Percentiles rank a stretch among this genome's conserved stretches.
phyloP scores from a whole-genome alignment of 2,113 vertebrate species.

The Arothron firmamentum region DNA sequence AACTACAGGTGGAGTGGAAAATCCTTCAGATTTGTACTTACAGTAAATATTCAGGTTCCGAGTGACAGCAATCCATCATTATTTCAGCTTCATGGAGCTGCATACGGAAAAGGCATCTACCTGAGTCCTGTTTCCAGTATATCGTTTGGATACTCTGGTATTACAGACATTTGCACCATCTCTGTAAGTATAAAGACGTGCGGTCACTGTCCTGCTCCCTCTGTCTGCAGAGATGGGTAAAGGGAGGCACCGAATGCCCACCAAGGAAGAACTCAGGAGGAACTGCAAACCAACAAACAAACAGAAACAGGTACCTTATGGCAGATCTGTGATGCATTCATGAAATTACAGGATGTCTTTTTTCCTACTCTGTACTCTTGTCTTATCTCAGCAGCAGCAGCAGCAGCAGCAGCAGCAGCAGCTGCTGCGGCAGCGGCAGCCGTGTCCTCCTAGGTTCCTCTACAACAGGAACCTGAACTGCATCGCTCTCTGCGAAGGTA shows the following conservation, averaged over 20 bases:
- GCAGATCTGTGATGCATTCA: not conserved
- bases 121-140: constrained; percentile 97
- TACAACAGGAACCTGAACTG: constrained; percentile 94
- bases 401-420: too few relatives aligned
- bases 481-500: constrained; percentile 96
- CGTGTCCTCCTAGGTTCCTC: constrained; percentile 85
- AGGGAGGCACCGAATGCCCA: constrained; percentile 90
- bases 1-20: constrained; percentile 82
- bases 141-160: constrained; percentile 99
- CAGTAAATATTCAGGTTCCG: not conserved
- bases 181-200: not conserved
- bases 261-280: constrained; percentile 89
- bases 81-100: constrained; percentile 91
- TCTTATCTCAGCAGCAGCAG: constrained; percentile 75
- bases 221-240: constrained; percentile 88
- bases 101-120: constrained; percentile 98
- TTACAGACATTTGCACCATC: not conserved
- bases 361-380: constrained; percentile 1
- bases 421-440: constrained; percentile 83
- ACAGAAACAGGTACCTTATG: constrained; percentile 80
- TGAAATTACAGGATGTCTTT: not conserved
- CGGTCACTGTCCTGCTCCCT: not conserved
- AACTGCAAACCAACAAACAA: constrained; percentile 88
- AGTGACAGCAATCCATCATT: not conserved
- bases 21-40: not conserved